Evolutionary conservation across 2,888 invertebrate species (phyloP).

Genomic region (Chironomus riparius): DNA sequence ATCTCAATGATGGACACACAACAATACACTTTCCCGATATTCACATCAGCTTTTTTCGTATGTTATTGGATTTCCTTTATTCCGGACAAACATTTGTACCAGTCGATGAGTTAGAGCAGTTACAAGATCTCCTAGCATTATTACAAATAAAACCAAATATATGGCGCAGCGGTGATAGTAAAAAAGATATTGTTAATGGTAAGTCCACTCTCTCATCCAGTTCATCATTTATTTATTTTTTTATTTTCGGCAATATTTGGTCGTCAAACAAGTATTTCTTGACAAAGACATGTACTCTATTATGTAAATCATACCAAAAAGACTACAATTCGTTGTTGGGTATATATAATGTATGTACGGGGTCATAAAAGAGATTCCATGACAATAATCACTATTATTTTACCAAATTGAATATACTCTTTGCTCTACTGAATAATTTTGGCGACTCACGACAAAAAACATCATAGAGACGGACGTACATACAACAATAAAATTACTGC

Average conservation of each 20-base stretch:
- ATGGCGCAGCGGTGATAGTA: slow-evolving; percentile 48
- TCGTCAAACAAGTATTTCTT: background rate
- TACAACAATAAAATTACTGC: background rate
- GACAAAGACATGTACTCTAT: background rate
- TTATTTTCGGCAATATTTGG: background rate
- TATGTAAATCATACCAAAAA: background rate
- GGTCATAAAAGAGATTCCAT: slow-evolving; percentile 10
- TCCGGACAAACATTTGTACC: slow-evolving; percentile 64
- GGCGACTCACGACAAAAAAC: background rate
- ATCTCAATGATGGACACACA: slow-evolving; percentile 55
- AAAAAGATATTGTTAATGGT: slow-evolving; percentile 28
- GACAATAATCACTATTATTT: slow-evolving; percentile 4
- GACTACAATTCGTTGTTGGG: background rate
- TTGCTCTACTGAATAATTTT: background rate
- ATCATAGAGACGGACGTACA: background rate
- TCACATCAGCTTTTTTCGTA: slow-evolving; percentile 67
- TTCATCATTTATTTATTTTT: background rate
- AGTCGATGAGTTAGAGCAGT: slow-evolving; percentile 61
- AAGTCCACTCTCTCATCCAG: background rate
- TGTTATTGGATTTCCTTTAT: slow-evolving; percentile 74
- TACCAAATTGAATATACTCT: background rate
- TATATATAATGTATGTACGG: background rate
- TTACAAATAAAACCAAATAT: slow-evolving; percentile 78
- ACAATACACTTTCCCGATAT: slow-evolving; percentile 81
- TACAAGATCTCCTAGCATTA: slow-evolving; percentile 73